Evolutionary conservation across 2,113 vertebrate species (phyloP).

Genomic region (Abramis brama): DNA sequence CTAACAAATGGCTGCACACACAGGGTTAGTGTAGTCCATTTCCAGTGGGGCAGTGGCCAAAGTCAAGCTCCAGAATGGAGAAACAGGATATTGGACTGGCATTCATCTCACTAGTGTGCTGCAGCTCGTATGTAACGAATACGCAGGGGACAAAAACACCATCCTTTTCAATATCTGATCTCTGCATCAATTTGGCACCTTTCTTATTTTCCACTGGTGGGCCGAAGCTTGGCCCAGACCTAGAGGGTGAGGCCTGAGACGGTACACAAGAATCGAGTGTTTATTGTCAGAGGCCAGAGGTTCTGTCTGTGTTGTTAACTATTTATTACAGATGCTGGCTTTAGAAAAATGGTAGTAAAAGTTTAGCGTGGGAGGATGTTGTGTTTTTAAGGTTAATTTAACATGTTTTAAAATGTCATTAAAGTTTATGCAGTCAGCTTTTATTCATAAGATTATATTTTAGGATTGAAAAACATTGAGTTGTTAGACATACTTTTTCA

Average conservation of each 20-base stretch:
- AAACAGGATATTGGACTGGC: conserved; percentile 43
- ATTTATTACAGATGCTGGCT: conserved; percentile 21
- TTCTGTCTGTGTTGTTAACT: conserved; percentile 35
- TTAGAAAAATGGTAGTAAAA: conserved; percentile 11
- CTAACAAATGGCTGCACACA: conserved; percentile 40
- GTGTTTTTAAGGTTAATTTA: not conserved
- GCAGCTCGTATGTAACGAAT: conserved; percentile 48
- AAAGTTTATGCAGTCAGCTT: not conserved
- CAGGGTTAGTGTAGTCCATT: conserved; percentile 25
- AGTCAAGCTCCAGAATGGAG: conserved; percentile 26
- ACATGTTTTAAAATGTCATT: not conserved
- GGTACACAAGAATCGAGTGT: conserved; percentile 18
- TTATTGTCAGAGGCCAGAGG: conserved; percentile 24
- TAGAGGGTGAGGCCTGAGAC: conserved; percentile 32
- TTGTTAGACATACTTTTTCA: not conserved
- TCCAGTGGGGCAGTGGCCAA: conserved; percentile 20
- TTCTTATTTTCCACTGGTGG: conserved; percentile 51
- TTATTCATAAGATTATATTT: not conserved
- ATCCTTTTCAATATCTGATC: conserved; percentile 55
- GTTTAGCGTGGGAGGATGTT: not conserved
- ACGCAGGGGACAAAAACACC: conserved; percentile 51
- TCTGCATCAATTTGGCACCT: conserved; percentile 56
- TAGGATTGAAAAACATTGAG: not conserved
- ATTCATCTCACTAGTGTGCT: conserved; percentile 18
- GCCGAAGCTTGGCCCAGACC: not conserved